phyloP scores from a whole-genome alignment of 2,888 invertebrate genomes.

The Gymnocheta viridis region DNA sequence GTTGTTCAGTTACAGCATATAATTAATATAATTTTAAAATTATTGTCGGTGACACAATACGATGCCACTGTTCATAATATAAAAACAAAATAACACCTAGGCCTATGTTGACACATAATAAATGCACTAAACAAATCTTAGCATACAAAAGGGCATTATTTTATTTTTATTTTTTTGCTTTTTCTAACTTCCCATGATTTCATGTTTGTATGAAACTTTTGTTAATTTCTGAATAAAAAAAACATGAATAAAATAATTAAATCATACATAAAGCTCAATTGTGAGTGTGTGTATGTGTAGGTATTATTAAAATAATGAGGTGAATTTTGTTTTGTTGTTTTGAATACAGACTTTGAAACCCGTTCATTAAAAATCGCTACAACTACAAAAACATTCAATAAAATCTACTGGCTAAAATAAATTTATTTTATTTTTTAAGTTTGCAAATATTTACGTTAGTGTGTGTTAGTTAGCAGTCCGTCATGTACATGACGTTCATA shows the following conservation, averaged over 20 bases:
- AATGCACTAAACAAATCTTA: not conserved
- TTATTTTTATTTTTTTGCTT: not conserved
- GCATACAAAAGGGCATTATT: not conserved
- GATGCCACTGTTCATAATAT: constrained; percentile 27
- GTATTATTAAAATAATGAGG: constrained; percentile 23
- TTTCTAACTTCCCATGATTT: constrained; percentile 32
- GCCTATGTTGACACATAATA: constrained; percentile 5
- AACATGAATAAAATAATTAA: constrained; percentile 36
- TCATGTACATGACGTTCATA: constrained; percentile 8
- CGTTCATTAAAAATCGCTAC: constrained; percentile 31
- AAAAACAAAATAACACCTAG: constrained; percentile 11
- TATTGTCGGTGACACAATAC: constrained; percentile 50
- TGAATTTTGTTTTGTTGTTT: constrained; percentile 23
- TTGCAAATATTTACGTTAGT: not conserved
- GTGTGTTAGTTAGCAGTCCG: constrained; percentile 8
- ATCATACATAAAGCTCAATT: not conserved
- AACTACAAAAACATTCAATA: not conserved
- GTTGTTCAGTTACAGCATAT: not conserved
- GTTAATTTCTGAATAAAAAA: not conserved
- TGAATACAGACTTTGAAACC: constrained; percentile 26
- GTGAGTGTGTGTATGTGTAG: no score
- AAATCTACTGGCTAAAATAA: constrained; percentile 6
- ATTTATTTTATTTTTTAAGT: not conserved
- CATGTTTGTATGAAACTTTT: constrained; percentile 6
- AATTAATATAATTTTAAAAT: constrained; percentile 48